phyloP scores from a whole-genome alignment of 64 coral and sea anemone species.

The Catalaphyllia jardinei region DNA sequence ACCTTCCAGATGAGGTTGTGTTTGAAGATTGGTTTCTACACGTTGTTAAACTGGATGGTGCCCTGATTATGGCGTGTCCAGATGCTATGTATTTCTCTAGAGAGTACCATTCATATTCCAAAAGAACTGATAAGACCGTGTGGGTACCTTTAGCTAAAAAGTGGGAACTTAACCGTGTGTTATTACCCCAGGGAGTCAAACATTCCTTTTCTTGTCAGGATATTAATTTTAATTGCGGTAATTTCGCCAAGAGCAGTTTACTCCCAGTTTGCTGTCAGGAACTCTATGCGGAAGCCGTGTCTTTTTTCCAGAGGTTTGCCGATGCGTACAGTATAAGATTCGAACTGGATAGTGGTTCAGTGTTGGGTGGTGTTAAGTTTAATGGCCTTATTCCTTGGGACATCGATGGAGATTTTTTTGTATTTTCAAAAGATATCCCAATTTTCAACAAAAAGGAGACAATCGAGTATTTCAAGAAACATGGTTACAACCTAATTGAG shows the following conservation, averaged over 20 bases:
- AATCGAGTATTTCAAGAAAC: conserved; percentile 8
- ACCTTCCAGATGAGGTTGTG: not conserved
- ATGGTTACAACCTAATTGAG: not conserved
- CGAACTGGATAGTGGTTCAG: conserved; percentile 48
- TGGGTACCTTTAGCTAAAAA: conserved; percentile 53
- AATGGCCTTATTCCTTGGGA: conserved; percentile 36
- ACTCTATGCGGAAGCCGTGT: conserved; percentile 1
- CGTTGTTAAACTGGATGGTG: conserved; percentile 5
- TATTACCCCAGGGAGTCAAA: conserved; percentile 20
- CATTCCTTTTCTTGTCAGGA: conserved; percentile 48
- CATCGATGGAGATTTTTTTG: conserved; percentile 11
- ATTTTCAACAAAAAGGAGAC: conserved; percentile 23
- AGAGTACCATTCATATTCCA: not conserved
- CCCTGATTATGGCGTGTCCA: too few species aligned
- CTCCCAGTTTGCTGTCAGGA: conserved; percentile 68
- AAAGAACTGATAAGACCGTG: conserved; percentile 3
- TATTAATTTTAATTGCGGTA: conserved; percentile 10
- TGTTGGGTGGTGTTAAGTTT: conserved; percentile 38
- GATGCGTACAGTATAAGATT: conserved; percentile 28
- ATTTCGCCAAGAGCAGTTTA: not conserved
- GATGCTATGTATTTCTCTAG: conserved; percentile 17
- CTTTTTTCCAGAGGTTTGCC: conserved; percentile 35
- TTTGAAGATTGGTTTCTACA: conserved; percentile 43
- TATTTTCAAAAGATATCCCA: conserved; percentile 19
- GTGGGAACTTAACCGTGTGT: not conserved